Base-by-base conservation (phyloP, 2,113 vertebrate species). In the Carassius carassius region DNA sequence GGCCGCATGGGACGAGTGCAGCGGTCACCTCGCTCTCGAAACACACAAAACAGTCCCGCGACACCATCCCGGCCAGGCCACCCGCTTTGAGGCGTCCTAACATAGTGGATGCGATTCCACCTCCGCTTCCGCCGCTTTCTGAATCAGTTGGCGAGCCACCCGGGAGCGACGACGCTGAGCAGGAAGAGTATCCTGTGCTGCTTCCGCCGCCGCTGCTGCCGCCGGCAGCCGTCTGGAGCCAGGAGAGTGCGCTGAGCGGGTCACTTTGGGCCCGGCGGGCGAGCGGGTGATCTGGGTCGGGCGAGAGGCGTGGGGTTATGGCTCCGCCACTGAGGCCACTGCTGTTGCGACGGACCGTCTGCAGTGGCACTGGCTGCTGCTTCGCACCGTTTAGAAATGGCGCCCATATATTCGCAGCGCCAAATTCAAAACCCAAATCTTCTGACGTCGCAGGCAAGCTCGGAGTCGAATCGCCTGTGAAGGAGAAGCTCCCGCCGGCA, bases 11-110 rank as follows among this genome's bases (percentile, higher is more conserved):
- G 88, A 99, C 97, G 80, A 99, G 88, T 0, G 97, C 97, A 0
- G 97, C 98, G 0, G 97, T 98, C 83, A 97, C 98, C 94, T 98
- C 97, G 13, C 97, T 99, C 90, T 98, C 97, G 0, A 96, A 96
- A 65, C 97, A 99, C 86, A 99, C 96, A 84, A 96, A 96, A 89
- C 97, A 99, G 92, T 99, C 97, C 12, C 97, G 80, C 0, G 91
- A 90, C 90, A 91, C 84, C 69, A 94, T 9, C 14, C 91, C 89
- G 0, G 91, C 91, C 90, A 90, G 91, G 58, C 90, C 3, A 93
- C 94, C 0, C 82, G 91, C 90, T 92, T 94, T 94, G 89, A 95
- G 35, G 3, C 93, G 92, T 69, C 92, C 90, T 87, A 94, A 90
- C 90, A 94, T 93, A 67, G 92, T 91, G 0, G 92, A 88, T 25